These are phyloP conservation scores for Liposcelis brunnea DNA, from an alignment of 2,888 invertebrate genomes.

Conservation along the genomic window DNA sequence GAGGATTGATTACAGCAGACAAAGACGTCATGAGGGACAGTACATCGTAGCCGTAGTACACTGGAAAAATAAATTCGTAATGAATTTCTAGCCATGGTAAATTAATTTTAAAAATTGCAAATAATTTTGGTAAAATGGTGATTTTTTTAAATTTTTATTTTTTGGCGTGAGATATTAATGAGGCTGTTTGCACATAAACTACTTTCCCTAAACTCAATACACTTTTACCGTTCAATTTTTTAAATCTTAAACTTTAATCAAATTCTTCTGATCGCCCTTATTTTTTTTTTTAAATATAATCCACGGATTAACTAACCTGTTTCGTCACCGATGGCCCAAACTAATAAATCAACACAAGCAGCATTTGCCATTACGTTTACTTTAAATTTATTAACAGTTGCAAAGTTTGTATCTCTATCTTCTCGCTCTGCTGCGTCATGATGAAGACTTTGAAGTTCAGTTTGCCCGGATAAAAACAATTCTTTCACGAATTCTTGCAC, in stretches of 20 bases:
- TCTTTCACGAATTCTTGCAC: conserved; percentile 79
- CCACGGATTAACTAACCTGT: too few species aligned
- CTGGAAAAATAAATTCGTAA: conserved; percentile 6
- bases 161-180: too few species aligned
- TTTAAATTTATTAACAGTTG: conserved; percentile 77
- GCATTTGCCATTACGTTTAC: conserved; percentile 94
- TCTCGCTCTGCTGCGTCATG: conserved; percentile 72
- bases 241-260: too few species aligned
- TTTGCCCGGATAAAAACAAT: conserved; percentile 81
- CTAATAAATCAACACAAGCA: conserved; percentile 89
- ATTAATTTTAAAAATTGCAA: too few species aligned
- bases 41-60: conserved; percentile 9
- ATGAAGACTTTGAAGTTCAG: conserved; percentile 72
- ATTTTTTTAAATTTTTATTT: too few species aligned
- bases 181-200: too few species aligned
- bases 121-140: too few species aligned
- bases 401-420: conserved; percentile 60
- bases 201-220: too few species aligned
- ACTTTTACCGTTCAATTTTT: too few species aligned
- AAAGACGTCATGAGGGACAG: conserved; percentile 9
- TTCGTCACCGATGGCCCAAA: conserved; percentile 96
- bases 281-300: too few species aligned
- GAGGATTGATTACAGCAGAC: too few species aligned
- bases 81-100: neutral
- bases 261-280: too few species aligned